A percentile compares a stretch with the other conserved stretches of the same genome.
These are phyloP conservation scores for Lepidurus apus DNA, from an alignment of 1,140 invertebrate genomes.

Conservation along the genomic window DNA sequence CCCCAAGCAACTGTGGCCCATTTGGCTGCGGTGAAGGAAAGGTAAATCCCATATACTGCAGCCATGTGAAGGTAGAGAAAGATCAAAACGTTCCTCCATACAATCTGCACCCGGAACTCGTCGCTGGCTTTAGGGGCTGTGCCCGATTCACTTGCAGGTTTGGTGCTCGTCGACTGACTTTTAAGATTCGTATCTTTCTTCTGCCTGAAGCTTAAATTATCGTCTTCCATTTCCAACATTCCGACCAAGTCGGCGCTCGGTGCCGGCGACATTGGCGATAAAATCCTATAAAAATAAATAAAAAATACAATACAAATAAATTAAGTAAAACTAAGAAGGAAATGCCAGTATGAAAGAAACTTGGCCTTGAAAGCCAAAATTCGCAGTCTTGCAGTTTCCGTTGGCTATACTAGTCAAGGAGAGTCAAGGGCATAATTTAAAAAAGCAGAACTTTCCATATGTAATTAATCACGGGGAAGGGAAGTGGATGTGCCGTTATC, in stretches of 20 bases:
- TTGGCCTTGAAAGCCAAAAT: too few species aligned
- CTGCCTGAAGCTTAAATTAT: slow-evolving; percentile 26
- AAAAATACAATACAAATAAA: neutral
- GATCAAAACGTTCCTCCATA: slow-evolving; percentile 64
- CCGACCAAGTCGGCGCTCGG: slow-evolving; percentile 32
- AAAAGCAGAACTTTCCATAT: too few species aligned
- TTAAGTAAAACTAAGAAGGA: too few species aligned
- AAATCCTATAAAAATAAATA: slow-evolving; percentile 24
- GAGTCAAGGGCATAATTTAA: too few species aligned
- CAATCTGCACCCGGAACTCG: slow-evolving; percentile 44
- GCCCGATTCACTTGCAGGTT: slow-evolving; percentile 6
- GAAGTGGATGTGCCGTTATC: neutral
- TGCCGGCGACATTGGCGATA: slow-evolving; percentile 24
- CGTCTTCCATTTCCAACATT: slow-evolving; percentile 29
- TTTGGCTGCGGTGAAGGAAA: slow-evolving; percentile 52
- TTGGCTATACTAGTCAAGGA: too few species aligned
- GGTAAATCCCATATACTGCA: slow-evolving; percentile 57
- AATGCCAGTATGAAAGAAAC: too few species aligned
- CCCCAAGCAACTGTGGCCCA: slow-evolving; percentile 62
- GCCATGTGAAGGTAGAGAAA: slow-evolving; percentile 59
- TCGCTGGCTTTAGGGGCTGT: slow-evolving; percentile 23
- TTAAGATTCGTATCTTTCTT: slow-evolving; percentile 1
- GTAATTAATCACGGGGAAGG: too few species aligned
- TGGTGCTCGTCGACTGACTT: neutral
- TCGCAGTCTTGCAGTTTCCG: too few species aligned